phyloP scores from a whole-genome alignment of 2,888 invertebrate species.

The Crossocerus cetratus region DNA sequence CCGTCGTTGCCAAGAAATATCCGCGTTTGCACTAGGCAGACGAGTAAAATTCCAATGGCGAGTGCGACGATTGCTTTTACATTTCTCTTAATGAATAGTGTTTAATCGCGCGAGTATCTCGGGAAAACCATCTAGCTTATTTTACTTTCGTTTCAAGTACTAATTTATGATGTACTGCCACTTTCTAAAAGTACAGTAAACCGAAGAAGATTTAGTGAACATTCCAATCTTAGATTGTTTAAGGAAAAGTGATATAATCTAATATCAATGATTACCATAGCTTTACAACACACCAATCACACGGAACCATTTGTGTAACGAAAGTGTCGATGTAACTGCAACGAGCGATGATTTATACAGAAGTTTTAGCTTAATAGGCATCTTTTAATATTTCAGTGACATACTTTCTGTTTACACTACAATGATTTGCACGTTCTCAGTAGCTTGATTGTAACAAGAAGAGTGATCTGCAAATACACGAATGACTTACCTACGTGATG shows the following conservation, averaged over 20 bases:
- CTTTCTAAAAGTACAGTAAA: slow-evolving; percentile 27
- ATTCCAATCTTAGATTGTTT: slow-evolving; percentile 47
- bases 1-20: too few relatives aligned
- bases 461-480: slow-evolving; percentile 12
- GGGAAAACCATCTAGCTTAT: slow-evolving; percentile 13
- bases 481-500: slow-evolving; percentile 14
- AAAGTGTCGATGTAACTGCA: neutral
- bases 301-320: neutral
- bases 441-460: slow-evolving; percentile 5
- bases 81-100: slow-evolving; percentile 29
- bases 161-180: slow-evolving; percentile 52
- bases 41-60: too few relatives aligned
- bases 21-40: too few relatives aligned
- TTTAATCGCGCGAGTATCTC: slow-evolving; percentile 34
- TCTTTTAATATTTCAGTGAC: slow-evolving; percentile 5
- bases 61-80: slow-evolving; percentile 34
- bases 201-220: slow-evolving; percentile 39
- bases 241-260: slow-evolving; percentile 26
- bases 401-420: slow-evolving; percentile 4
- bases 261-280: slow-evolving; percentile 1
- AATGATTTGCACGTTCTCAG: too few relatives aligned
- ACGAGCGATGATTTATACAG: slow-evolving; percentile 22
- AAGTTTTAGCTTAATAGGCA: slow-evolving; percentile 18
- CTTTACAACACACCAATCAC: neutral
- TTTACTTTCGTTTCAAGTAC: slow-evolving; percentile 29